Conservation (phyloP, 2,888 invertebrate species). For the Luffia ferchaultella region DNA sequence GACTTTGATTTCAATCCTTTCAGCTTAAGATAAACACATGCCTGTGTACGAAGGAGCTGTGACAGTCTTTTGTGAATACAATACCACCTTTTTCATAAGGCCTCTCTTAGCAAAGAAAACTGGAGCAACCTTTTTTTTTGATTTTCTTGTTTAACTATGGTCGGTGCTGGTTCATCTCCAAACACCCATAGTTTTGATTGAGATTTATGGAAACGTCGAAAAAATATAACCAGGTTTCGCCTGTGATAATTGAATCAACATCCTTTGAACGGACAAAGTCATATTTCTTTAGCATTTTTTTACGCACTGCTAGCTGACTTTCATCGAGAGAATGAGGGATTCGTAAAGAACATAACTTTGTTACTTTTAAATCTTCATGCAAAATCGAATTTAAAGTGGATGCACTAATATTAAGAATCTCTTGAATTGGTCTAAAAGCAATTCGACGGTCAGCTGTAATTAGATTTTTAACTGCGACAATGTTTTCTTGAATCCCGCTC, state of each 20-base stretch:
- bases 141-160: not conserved
- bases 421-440: not conserved
- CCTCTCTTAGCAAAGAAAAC: not conserved
- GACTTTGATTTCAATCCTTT: not conserved
- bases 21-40: not conserved
- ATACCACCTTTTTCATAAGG: not conserved
- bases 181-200: not conserved
- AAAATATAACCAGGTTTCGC: not conserved
- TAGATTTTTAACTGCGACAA: not conserved
- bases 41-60: not conserved
- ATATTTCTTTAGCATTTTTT: not conserved
- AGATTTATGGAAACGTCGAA: not conserved
- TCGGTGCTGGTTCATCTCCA: not conserved
- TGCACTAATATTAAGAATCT: not conserved
- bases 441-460: not conserved
- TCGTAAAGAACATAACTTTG: not conserved
- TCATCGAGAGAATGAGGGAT: not conserved
- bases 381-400: not conserved
- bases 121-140: not conserved
- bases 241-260: not conserved
- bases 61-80: not conserved
- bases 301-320: not conserved
- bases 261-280: not conserved
- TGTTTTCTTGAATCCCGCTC: not conserved
- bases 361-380: not conserved